These are phyloP conservation scores for Dasypolia templi DNA, from an alignment of 2,888 invertebrate species.

Conservation along the genomic window DNA sequence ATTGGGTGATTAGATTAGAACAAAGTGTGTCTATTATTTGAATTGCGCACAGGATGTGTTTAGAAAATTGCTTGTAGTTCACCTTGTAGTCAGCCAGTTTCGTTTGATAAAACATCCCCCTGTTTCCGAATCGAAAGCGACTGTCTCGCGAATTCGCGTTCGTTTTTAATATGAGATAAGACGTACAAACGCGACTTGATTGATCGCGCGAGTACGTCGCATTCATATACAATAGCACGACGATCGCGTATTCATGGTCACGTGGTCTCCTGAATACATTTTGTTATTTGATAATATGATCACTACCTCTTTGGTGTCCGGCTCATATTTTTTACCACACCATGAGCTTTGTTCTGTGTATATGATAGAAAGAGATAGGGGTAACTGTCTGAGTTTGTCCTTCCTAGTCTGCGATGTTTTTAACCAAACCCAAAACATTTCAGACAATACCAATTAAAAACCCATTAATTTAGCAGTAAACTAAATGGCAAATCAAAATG, in stretches of 20 bases:
- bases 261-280: no score
- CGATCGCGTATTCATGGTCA: no score
- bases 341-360: no score
- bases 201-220: no score
- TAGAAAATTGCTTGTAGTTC: constrained; percentile 11
- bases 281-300: no score
- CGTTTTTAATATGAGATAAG: no score
- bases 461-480: constrained; percentile 39
- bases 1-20: constrained; percentile 63
- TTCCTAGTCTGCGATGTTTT: neutral
- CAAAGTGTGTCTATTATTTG: constrained; percentile 57
- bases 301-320: no score
- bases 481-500: constrained; percentile 53
- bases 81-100: neutral
- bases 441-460: constrained; percentile 15
- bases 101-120: neutral
- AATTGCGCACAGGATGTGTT: constrained; percentile 40
- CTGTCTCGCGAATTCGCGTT: no score
- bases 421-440: neutral
- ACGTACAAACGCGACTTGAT: no score
- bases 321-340: no score
- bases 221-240: no score
- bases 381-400: neutral
- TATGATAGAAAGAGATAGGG: neutral
- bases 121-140: no score